A percentile compares a stretch with the other conserved stretches of the same genome.
Evolutionary conservation across 2,797 vertebrate genomes (phyloP).

Genomic region (Emys orbicularis): DNA sequence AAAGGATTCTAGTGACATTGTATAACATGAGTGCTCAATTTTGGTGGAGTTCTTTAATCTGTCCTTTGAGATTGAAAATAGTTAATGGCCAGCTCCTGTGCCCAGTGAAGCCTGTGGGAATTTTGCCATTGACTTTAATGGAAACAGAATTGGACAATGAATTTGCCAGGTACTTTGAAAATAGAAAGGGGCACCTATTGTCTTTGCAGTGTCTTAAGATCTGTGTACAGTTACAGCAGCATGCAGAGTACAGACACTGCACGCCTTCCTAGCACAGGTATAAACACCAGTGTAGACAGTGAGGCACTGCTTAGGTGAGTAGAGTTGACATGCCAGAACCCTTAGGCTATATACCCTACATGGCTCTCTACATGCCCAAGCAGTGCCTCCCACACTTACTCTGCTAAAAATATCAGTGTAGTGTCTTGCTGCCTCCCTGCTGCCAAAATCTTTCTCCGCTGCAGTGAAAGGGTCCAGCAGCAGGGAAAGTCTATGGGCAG

Average conservation of each 20-base stretch:
- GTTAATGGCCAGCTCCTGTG: neutral
- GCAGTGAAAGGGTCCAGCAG: neutral
- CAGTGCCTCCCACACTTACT: too few relatives aligned
- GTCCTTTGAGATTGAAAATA: neutral
- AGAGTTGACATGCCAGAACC: neutral
- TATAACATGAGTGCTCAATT: rapidly evolving
- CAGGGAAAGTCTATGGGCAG: too few relatives aligned
- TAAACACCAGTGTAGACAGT: neutral
- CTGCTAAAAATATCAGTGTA: too few relatives aligned
- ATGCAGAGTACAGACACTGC: neutral
- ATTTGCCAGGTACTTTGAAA: neutral
- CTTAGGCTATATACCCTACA: too few relatives aligned
- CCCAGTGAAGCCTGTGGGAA: neutral
- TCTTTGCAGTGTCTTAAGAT: neutral
- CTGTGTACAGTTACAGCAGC: neutral
- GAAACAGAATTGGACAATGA: neutral
- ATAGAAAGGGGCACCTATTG: neutral
- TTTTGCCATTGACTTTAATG: neutral
- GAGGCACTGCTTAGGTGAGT: neutral
- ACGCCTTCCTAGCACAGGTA: neutral
- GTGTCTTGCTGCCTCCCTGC: too few relatives aligned
- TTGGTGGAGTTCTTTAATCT: neutral
- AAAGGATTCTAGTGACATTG: neutral
- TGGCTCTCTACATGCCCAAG: too few relatives aligned
- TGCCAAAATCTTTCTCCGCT: too few relatives aligned